A percentile compares a stretch with the other conserved stretches of the same genome.
Evolutionary conservation across 2,113 vertebrate species (phyloP).

Genomic region (Euleptes europaea): DNA sequence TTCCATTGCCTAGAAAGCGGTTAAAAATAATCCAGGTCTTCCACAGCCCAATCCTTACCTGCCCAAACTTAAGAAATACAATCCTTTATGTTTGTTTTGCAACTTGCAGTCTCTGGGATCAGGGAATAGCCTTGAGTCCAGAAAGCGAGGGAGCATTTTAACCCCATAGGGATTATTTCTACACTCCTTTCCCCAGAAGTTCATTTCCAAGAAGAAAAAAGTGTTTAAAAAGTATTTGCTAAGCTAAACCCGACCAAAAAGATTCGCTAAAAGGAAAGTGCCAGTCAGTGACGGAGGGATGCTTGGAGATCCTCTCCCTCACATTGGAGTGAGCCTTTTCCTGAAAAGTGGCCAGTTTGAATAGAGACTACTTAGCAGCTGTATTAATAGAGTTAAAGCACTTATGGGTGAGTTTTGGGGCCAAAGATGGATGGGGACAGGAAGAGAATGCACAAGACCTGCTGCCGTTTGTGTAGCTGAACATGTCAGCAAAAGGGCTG

Average conservation of each 20-base stretch:
- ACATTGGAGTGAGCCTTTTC: background rate
- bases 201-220: background rate
- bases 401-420: slow-evolving; percentile 4
- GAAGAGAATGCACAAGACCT: slow-evolving; percentile 4
- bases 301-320: too few relatives aligned
- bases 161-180: background rate
- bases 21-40: slow-evolving; percentile 14
- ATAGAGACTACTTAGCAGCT: background rate
- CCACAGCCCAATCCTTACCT: background rate
- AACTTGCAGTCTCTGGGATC: too few relatives aligned
- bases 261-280: background rate
- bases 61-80: background rate
- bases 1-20: too few relatives aligned
- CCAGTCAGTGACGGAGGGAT: too few relatives aligned
- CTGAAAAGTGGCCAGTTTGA: background rate
- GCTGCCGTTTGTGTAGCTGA: slow-evolving; percentile 38
- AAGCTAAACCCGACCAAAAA: too few relatives aligned
- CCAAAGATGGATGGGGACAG: slow-evolving; percentile 6
- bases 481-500: slow-evolving; percentile 37
- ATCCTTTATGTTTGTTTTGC: too few relatives aligned
- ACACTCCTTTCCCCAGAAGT: background rate
- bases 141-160: background rate
- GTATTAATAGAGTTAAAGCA: background rate
- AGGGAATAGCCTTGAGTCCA: too few relatives aligned
- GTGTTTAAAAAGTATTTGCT: background rate